Percentiles rank a stretch among this genome's conserved stretches.
These are phyloP conservation scores for Leiothrix lutea DNA, from an alignment of 2,113 vertebrate species.

Conservation along the genomic window DNA sequence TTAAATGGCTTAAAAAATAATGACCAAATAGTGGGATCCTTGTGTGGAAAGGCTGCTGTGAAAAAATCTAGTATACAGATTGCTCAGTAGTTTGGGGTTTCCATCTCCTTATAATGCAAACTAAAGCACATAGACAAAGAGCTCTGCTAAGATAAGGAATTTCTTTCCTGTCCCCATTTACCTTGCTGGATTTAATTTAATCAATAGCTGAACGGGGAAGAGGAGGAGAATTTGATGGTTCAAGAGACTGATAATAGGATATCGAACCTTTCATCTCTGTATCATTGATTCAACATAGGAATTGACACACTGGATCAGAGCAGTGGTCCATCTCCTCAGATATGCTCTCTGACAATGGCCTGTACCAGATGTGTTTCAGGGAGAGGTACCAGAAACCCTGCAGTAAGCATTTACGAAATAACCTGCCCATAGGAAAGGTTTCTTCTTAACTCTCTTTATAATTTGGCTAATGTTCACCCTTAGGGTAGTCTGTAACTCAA, in stretches of 20 bases:
- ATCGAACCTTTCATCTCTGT: constrained; percentile 52
- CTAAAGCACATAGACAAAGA: not conserved
- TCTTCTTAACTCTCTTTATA: not conserved
- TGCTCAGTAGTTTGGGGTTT: constrained; percentile 8
- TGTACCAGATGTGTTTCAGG: not conserved
- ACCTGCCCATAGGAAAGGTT: not conserved
- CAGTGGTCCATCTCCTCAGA: constrained; percentile 21
- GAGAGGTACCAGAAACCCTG: not conserved
- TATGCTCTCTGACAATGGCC: not conserved
- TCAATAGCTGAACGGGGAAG: constrained; percentile 59
- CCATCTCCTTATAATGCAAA: not conserved
- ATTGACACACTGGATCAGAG: constrained; percentile 56
- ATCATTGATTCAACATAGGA: constrained; percentile 51
- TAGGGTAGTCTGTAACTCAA: not conserved
- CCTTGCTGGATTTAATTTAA: constrained; percentile 48
- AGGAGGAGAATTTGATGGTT: constrained; percentile 51
- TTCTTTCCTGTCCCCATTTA: constrained; percentile 48
- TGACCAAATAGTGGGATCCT: not conserved
- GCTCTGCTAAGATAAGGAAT: constrained; percentile 27
- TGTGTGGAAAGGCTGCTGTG: constrained; percentile 9
- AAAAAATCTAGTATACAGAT: constrained; percentile 11
- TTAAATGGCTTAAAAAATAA: constrained; percentile 37
- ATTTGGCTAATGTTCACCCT: not conserved
- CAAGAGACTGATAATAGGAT: constrained; percentile 60
- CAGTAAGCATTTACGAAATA: not conserved